A percentile compares a stretch with the other conserved stretches of the same genome.
These are phyloP conservation scores for Parasteatoda lunata DNA, from an alignment of 2,888 invertebrate genomes.

Conservation along the genomic window DNA sequence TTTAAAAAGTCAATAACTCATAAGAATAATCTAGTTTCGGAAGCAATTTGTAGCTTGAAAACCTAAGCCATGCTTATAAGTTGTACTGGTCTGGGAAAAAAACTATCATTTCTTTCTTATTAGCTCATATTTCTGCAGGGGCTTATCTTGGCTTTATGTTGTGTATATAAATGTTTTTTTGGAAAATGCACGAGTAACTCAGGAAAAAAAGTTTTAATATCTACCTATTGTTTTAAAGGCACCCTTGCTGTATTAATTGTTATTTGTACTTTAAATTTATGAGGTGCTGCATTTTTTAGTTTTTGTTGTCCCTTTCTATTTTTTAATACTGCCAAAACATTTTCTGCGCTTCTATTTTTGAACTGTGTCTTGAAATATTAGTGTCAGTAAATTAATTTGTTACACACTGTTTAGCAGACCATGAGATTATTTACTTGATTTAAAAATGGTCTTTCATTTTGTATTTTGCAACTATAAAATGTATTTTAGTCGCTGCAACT, in stretches of 20 bases:
- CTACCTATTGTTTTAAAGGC: slow-evolving; percentile 15
- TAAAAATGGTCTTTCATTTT: slow-evolving; percentile 49
- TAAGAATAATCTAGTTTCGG: no score
- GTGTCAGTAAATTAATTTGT: background rate
- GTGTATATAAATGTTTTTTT: slow-evolving; percentile 38
- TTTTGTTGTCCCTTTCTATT: slow-evolving; percentile 21
- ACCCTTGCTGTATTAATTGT: background rate
- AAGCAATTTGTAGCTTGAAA: no score
- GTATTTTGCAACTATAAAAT: background rate
- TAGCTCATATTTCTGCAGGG: no score
- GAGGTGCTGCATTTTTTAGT: slow-evolving; percentile 16
- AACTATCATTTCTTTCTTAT: no score
- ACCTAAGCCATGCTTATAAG: no score
- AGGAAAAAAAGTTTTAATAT: slow-evolving; percentile 51
- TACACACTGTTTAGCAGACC: slow-evolving; percentile 22
- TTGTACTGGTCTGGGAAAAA: no score
- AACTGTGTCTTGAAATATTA: background rate
- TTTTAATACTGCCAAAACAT: slow-evolving; percentile 46
- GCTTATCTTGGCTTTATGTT: background rate
- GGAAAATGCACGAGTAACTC: slow-evolving; percentile 49
- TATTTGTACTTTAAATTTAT: slow-evolving; percentile 5
- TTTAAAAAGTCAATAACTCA: no score
- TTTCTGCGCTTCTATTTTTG: background rate
- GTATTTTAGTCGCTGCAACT: background rate
- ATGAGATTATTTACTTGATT: slow-evolving; percentile 50